Percentiles rank a stretch among this genome's conserved stretches.
phyloP scores from a whole-genome alignment of 2,888 invertebrate genomes.

The Oxystoma pomonae region DNA sequence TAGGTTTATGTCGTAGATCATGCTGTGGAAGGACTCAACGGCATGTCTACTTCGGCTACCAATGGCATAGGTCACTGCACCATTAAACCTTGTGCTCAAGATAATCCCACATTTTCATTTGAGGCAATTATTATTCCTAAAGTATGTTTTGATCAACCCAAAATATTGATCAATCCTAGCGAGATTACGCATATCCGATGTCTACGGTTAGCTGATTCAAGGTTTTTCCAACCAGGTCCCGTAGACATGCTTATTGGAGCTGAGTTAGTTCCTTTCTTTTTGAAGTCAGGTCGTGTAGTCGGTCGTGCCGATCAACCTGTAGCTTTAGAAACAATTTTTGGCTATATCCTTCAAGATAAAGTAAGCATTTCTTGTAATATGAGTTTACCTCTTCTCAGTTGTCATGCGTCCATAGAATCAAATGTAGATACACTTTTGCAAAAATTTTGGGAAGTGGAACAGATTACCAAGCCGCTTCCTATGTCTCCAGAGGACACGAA shows the following conservation, averaged over 20 bases:
- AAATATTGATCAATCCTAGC: neutral
- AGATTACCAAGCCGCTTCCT: neutral
- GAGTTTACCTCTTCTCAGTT: too few relatives aligned
- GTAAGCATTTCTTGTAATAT: too few relatives aligned
- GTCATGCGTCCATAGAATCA: neutral
- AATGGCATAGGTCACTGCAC: neutral
- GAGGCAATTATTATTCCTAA: neutral
- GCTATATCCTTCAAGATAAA: neutral
- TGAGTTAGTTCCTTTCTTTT: neutral
- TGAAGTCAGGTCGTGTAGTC: neutral
- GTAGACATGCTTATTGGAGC: neutral
- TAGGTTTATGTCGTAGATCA: slow-evolving; percentile 1
- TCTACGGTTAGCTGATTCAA: too few relatives aligned
- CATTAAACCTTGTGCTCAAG: neutral
- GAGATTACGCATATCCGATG: neutral
- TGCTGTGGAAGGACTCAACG: neutral
- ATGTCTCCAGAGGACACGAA: neutral
- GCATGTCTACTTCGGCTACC: neutral
- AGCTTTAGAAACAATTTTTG: neutral
- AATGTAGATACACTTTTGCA: neutral
- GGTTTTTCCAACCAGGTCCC: neutral
- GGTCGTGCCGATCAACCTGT: neutral
- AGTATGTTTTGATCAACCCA: neutral
- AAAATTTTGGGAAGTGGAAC: too few relatives aligned
- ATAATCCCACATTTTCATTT: neutral